Percentiles rank a stretch among this genome's conserved stretches.
phyloP scores from a whole-genome alignment of 2,113 vertebrate genomes.

The Junco hyemalis region DNA sequence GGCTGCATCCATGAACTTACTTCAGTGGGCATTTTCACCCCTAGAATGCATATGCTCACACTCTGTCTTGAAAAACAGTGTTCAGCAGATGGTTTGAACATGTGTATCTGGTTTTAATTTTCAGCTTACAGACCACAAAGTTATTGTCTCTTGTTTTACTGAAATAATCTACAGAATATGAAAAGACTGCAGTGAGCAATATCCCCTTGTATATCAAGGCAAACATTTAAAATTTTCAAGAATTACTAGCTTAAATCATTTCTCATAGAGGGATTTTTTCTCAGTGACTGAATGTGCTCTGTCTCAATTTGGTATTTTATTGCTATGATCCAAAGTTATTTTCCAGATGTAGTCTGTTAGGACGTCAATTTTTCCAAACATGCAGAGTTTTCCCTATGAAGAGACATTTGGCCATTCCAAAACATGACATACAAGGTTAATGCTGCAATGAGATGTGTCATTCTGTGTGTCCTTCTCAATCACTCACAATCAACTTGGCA shows the following conservation, averaged over 20 bases:
- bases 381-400: neutral
- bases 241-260: constrained; percentile 27
- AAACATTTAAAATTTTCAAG: constrained; percentile 12
- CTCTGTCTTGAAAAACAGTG: neutral
- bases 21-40: neutral
- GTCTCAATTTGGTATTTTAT: constrained; percentile 38
- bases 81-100: neutral
- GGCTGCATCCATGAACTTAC: neutral
- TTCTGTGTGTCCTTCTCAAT: neutral
- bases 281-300: constrained; percentile 2
- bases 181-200: constrained; percentile 12
- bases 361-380: constrained; percentile 45
- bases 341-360: constrained; percentile 35
- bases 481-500: neutral
- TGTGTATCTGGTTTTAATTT: constrained; percentile 45
- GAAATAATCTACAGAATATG: constrained; percentile 20
- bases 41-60: neutral
- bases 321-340: constrained; percentile 24
- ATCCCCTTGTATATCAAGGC: constrained; percentile 9
- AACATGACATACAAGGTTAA: neutral
- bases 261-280: neutral
- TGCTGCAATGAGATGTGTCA: neutral
- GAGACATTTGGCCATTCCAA: neutral
- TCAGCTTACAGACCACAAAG: neutral
- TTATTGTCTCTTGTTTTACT: neutral